These are phyloP conservation scores for Phaenicophaeus curvirostris DNA, from an alignment of 2,797 vertebrate species.

Conservation along the genomic window DNA sequence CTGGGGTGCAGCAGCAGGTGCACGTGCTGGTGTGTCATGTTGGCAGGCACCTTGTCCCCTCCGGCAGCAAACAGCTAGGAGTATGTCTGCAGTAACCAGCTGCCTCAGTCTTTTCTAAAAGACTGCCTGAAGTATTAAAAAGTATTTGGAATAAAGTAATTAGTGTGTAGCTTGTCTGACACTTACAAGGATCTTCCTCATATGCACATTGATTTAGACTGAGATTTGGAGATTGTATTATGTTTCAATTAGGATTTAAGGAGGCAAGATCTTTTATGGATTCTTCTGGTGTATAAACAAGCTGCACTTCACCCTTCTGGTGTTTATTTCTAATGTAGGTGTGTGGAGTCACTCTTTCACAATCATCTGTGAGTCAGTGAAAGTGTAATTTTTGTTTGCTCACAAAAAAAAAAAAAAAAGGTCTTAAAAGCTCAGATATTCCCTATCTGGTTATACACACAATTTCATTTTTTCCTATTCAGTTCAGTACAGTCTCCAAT, in stretches of 20 bases:
- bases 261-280: background rate
- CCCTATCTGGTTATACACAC: constrained; percentile 5
- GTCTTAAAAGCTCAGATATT: constrained; percentile 36
- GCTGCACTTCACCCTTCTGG: background rate
- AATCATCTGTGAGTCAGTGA: background rate
- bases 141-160: background rate
- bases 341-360: background rate
- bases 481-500: constrained; percentile 17
- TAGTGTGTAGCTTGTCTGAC: background rate
- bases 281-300: background rate
- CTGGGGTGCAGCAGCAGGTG: background rate
- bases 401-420: background rate
- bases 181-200: background rate
- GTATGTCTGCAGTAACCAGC: accelerated
- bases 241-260: background rate
- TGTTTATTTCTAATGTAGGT: background rate
- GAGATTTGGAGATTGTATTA: background rate
- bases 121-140: background rate
- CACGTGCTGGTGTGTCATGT: background rate
- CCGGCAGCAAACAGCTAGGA: background rate
- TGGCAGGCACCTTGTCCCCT: background rate
- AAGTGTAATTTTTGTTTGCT: background rate
- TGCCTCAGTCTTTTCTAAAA: background rate
- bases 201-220: accelerated
- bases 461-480: constrained; percentile 54